Percentiles rank a stretch among this genome's conserved stretches.
phyloP scores from a whole-genome alignment of 2,888 invertebrate species.

The Ophion ventricosus region DNA sequence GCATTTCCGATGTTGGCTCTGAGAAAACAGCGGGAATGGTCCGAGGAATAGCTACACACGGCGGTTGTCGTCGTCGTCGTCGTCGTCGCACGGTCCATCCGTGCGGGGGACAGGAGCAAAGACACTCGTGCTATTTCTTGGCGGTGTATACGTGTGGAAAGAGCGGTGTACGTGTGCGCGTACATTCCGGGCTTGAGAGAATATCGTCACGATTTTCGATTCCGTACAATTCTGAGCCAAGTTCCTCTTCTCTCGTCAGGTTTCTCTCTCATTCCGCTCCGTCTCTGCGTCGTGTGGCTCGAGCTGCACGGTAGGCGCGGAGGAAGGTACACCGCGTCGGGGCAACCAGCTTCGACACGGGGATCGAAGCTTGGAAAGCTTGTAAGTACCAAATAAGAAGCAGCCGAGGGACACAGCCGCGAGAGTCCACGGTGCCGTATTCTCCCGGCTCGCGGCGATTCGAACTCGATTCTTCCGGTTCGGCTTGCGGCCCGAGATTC shows the following conservation, averaged over 20 bases:
- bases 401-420: constrained; percentile 19
- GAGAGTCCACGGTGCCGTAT: constrained; percentile 8
- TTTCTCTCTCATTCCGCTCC: neutral
- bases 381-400: constrained; percentile 56
- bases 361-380: constrained; percentile 39
- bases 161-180: neutral
- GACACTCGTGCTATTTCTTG: constrained; percentile 25
- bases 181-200: constrained; percentile 39
- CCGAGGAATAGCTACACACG: constrained; percentile 42
- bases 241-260: neutral
- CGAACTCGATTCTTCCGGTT: neutral
- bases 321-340: constrained; percentile 18
- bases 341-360: constrained; percentile 22
- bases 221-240: constrained; percentile 36
- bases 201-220: constrained; percentile 63
- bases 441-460: neutral
- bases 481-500: neutral
- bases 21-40: constrained; percentile 43
- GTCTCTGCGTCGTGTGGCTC: neutral
- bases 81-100: constrained; percentile 8
- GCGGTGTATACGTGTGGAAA: neutral
- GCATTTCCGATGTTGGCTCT: constrained; percentile 53
- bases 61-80: constrained; percentile 15
- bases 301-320: neutral
- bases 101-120: constrained; percentile 32